Evolutionary conservation across 1,140 invertebrate genomes (phyloP).

Genomic region (Panonychus citri): DNA sequence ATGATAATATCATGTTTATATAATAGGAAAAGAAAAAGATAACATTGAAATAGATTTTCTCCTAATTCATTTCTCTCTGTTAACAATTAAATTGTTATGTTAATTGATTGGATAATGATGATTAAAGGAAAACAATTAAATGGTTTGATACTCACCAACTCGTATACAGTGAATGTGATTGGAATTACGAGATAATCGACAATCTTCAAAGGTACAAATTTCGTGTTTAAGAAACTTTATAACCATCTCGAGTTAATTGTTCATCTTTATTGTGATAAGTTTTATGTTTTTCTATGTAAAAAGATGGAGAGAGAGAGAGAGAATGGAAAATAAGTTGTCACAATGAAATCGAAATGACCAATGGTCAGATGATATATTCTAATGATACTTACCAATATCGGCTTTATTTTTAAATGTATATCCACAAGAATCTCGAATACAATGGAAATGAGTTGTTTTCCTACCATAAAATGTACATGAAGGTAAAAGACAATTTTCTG

Average conservation of each 20-base stretch:
- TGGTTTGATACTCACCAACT: slow-evolving; percentile 28
- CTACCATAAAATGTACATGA: slow-evolving; percentile 82
- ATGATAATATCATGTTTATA: no score
- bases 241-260: slow-evolving; percentile 76
- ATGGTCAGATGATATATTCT: no score
- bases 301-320: neutral
- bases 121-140: no score
- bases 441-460: slow-evolving; percentile 91
- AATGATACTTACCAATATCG: slow-evolving; percentile 67
- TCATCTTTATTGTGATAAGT: slow-evolving; percentile 95
- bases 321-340: neutral
- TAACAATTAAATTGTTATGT: no score
- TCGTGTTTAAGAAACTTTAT: slow-evolving; percentile 98
- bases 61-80: no score
- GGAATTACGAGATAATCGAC: slow-evolving; percentile 74
- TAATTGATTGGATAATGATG: no score
- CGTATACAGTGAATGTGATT: slow-evolving; percentile 97
- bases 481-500: slow-evolving; percentile 62
- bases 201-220: slow-evolving; percentile 64
- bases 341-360: neutral
- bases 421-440: slow-evolving; percentile 59
- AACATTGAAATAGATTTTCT: no score
- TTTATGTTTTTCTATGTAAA: slow-evolving; percentile 76
- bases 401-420: slow-evolving; percentile 98
- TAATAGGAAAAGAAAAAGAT: no score